Conservation (phyloP, 1,140 invertebrate genomes). For the Sycobia sp. region DNA sequence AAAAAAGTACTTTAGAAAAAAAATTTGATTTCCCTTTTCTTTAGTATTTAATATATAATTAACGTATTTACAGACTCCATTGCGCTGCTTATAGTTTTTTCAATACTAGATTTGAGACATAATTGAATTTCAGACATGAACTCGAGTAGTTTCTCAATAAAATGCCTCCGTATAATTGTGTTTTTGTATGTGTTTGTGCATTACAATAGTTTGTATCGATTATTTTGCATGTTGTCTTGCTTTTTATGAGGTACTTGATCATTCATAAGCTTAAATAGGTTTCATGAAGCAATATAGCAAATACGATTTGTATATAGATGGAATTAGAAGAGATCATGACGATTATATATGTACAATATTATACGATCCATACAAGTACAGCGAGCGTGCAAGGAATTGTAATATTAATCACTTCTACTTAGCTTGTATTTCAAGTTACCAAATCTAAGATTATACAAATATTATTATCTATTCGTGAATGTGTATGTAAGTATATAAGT, state of each 20-base stretch:
- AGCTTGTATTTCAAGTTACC: slow-evolving; percentile 31
- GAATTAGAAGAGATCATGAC: slow-evolving; percentile 18
- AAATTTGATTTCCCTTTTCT: too few relatives aligned
- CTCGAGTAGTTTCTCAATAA: slow-evolving; percentile 59
- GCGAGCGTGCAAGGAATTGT: slow-evolving; percentile 55
- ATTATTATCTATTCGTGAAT: slow-evolving; percentile 2
- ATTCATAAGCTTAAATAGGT: slow-evolving; percentile 52
- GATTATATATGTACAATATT: slow-evolving; percentile 34
- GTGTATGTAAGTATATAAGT: slow-evolving; percentile 11
- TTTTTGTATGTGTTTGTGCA: slow-evolving; percentile 6
- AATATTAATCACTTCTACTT: slow-evolving; percentile 28
- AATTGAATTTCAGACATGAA: too few relatives aligned
- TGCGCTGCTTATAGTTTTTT: too few relatives aligned
- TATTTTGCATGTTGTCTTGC: slow-evolving; percentile 31
- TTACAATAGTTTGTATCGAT: neutral
- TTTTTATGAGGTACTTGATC: slow-evolving; percentile 34
- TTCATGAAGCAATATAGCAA: slow-evolving; percentile 56
- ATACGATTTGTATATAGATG: slow-evolving; percentile 35
- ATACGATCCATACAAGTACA: slow-evolving; percentile 55
- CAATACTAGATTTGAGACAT: too few relatives aligned
- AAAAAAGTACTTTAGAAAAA: too few relatives aligned
- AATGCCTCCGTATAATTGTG: slow-evolving; percentile 56
- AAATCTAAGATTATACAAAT: slow-evolving; percentile 17
- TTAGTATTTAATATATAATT: too few relatives aligned
- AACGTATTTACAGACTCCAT: too few relatives aligned